Evolutionary conservation across 2,797 vertebrate species (phyloP).

Genomic region (Pterois miles): DNA sequence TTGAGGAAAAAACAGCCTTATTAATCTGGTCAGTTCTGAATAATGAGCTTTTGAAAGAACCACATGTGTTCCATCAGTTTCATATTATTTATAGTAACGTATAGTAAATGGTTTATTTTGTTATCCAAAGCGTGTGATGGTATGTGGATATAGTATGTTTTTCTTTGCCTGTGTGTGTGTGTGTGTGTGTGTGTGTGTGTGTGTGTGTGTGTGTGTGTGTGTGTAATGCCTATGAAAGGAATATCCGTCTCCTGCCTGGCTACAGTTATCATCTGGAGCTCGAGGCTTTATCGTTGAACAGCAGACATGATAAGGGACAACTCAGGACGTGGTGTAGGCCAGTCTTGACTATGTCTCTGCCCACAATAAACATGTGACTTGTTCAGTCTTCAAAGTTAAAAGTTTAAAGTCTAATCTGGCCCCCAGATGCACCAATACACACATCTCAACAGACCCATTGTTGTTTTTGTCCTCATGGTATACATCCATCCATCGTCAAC

Average conservation of each 20-base stretch:
- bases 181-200: background rate
- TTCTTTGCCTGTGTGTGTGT: background rate
- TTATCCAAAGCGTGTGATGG: background rate
- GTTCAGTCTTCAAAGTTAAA: background rate
- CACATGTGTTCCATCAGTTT: background rate
- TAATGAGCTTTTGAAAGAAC: background rate
- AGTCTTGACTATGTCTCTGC: constrained; percentile 18
- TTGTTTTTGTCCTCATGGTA: background rate
- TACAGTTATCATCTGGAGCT: constrained; percentile 38
- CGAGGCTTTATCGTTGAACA: constrained; percentile 36
- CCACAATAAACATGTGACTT: background rate
- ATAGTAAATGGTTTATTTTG: background rate
- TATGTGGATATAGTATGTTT: background rate
- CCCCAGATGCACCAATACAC: background rate
- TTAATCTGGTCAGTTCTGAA: background rate
- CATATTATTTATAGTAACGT: background rate
- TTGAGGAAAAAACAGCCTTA: background rate
- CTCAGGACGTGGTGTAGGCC: background rate
- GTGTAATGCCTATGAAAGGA: constrained; percentile 4
- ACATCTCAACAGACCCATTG: background rate
- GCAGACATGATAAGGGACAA: constrained; percentile 38
- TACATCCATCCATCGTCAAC: too few species aligned
- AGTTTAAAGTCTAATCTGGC: background rate
- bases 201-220: constrained; percentile 11
- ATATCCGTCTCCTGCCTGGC: constrained; percentile 7